Evolutionary conservation across 1,140 invertebrate genomes (phyloP).

Genomic region (Riptortus pedestris): DNA sequence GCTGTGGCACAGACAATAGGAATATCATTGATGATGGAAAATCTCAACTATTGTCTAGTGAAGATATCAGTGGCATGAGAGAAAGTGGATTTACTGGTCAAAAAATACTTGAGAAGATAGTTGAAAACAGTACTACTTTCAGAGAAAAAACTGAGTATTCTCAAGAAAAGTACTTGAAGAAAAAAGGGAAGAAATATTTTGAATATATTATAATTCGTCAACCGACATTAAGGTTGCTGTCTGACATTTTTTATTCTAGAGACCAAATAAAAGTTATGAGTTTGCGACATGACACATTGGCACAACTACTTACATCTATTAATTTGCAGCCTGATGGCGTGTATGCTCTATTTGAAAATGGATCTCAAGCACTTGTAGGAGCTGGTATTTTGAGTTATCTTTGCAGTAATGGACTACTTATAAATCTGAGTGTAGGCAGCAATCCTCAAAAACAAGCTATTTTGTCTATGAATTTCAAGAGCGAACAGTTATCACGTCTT

Average conservation of each 20-base stretch:
- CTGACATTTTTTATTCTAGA: slow-evolving; percentile 66
- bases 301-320: slow-evolving; percentile 64
- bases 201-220: slow-evolving; percentile 62
- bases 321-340: slow-evolving; percentile 68
- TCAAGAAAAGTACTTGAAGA: slow-evolving; percentile 87
- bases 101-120: slow-evolving; percentile 74
- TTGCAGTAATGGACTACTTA: slow-evolving; percentile 49
- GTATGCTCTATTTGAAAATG: slow-evolving; percentile 78
- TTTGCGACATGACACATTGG: slow-evolving; percentile 73
- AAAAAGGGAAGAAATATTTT: slow-evolving; percentile 86
- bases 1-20: slow-evolving; percentile 67
- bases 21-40: slow-evolving; percentile 69
- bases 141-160: slow-evolving; percentile 80
- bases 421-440: slow-evolving; percentile 71
- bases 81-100: slow-evolving; percentile 61
- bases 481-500: slow-evolving; percentile 53
- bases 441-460: slow-evolving; percentile 63
- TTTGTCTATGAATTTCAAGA: slow-evolving; percentile 62
- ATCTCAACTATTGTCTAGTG: slow-evolving; percentile 74
- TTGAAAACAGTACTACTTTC: slow-evolving; percentile 82
- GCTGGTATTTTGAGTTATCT: slow-evolving; percentile 67
- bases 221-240: slow-evolving; percentile 61
- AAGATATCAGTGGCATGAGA: slow-evolving; percentile 68
- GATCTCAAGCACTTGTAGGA: slow-evolving; percentile 67
- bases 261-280: slow-evolving; percentile 65